Percentiles rank a stretch among this genome's conserved stretches.
Evolutionary conservation across 53 echinoderm and acorn worm genomes (phyloP).

Genomic region (Antedon mediterranea): DNA sequence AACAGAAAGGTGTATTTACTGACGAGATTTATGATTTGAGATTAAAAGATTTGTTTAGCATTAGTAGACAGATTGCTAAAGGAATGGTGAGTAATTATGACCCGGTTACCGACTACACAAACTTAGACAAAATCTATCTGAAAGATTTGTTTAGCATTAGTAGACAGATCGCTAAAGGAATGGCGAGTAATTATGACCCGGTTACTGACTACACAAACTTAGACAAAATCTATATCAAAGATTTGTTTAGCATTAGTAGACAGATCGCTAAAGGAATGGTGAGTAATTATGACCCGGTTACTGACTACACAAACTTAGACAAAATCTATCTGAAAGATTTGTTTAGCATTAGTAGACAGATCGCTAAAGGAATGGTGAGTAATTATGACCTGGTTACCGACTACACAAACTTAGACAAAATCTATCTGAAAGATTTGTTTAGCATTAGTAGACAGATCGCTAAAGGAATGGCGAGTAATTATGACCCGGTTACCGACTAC

Average conservation of each 20-base stretch:
- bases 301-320: not conserved
- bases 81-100: not conserved
- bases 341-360: not conserved
- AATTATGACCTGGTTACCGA: not conserved
- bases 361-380: not conserved
- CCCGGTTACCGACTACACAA: not conserved
- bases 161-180: not conserved
- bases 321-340: not conserved
- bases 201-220: not conserved
- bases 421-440: not conserved
- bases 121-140: not conserved
- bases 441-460: not conserved
- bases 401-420: not conserved
- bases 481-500: not conserved
- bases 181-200: not conserved
- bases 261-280: not conserved
- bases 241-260: not conserved
- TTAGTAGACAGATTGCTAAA: not conserved
- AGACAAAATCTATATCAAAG: not conserved
- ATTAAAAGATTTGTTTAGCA: not conserved
- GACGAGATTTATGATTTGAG: not conserved
- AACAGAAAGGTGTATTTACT: not conserved
- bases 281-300: not conserved
- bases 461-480: not conserved
- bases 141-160: not conserved